Percentiles rank a stretch among this genome's conserved stretches.
Conservation (phyloP, 2,797 vertebrate genomes). For the Acropternis orthonyx region DNA sequence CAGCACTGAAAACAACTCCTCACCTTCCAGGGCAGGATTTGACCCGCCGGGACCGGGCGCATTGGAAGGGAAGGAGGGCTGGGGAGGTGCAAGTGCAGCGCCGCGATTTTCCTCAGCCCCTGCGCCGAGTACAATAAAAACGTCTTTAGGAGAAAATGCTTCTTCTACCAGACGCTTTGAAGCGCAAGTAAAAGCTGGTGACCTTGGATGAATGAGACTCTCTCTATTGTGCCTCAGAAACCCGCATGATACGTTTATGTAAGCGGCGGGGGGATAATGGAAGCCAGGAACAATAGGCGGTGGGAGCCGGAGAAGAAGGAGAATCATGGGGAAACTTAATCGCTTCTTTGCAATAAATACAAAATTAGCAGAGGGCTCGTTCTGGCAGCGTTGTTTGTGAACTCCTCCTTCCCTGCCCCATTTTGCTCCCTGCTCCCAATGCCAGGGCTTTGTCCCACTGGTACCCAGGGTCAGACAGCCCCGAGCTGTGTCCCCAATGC, state of each 20-base stretch:
- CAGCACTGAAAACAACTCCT: not conserved
- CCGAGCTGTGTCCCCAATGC: rapidly evolving
- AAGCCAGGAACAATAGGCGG: constrained; percentile 19
- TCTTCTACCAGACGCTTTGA: constrained; percentile 50
- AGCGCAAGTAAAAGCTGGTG: constrained; percentile 60
- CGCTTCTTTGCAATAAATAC: not conserved
- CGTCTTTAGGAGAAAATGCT: not conserved
- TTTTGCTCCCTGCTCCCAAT: not conserved
- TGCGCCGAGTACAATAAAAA: not conserved
- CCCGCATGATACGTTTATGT: constrained; percentile 13
- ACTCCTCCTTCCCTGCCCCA: not conserved
- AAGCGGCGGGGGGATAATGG: constrained; percentile 28
- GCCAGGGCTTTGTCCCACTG: not conserved
- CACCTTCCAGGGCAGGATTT: not conserved
- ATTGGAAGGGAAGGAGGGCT: not conserved
- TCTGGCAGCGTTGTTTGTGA: not conserved
- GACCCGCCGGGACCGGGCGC: rapidly evolving
- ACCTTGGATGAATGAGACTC: constrained; percentile 57
- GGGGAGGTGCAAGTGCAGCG: not conserved
- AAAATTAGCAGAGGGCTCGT: not conserved
- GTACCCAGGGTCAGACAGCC: not conserved
- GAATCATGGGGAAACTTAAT: not conserved
- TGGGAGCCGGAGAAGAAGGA: not conserved
- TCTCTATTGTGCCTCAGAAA: constrained; percentile 20
- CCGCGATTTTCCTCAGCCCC: not conserved